Evolutionary conservation across 1,140 invertebrate genomes (phyloP).

Genomic region (Pseudomyrmex pallidus): DNA sequence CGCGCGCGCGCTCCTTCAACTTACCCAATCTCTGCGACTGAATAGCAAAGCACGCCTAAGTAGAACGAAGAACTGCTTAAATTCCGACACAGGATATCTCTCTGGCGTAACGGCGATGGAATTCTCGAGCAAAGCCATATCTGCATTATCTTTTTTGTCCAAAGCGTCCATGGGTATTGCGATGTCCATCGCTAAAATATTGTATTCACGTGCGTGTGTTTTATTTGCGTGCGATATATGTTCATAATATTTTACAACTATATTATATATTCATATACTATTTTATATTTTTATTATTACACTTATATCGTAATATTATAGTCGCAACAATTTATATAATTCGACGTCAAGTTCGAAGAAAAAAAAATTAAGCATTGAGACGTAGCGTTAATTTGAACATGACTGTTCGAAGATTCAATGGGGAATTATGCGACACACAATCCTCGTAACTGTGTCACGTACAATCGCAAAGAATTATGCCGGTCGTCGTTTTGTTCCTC

Average conservation of each 20-base stretch:
- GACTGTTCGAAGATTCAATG: too few relatives aligned
- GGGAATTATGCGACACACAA: neutral
- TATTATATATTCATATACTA: too few relatives aligned
- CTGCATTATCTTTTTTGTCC: slow-evolving; percentile 88
- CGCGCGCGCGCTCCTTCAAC: slow-evolving; percentile 51
- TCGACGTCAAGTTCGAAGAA: neutral
- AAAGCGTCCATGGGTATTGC: slow-evolving; percentile 86
- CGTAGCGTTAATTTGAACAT: too few relatives aligned
- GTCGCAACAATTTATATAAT: too few relatives aligned
- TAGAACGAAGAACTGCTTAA: slow-evolving; percentile 92
- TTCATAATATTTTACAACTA: neutral
- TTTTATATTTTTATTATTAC: too few relatives aligned
- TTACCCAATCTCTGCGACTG: slow-evolving; percentile 93
- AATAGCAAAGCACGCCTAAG: slow-evolving; percentile 92
- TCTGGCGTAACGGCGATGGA: slow-evolving; percentile 86
- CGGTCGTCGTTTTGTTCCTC: neutral
- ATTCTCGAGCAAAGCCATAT: slow-evolving; percentile 88
- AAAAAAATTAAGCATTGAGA: too few relatives aligned
- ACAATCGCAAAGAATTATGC: slow-evolving; percentile 13
- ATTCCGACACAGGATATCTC: slow-evolving; percentile 91
- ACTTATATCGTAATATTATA: too few relatives aligned
- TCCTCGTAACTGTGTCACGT: neutral
- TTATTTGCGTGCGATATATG: neutral
- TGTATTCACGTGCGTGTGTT: neutral
- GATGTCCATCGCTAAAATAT: slow-evolving; percentile 81